Percentiles rank a stretch among this genome's conserved stretches.
Evolutionary conservation across 1,140 invertebrate genomes (phyloP).

Genomic region (Hyphantria cunea): DNA sequence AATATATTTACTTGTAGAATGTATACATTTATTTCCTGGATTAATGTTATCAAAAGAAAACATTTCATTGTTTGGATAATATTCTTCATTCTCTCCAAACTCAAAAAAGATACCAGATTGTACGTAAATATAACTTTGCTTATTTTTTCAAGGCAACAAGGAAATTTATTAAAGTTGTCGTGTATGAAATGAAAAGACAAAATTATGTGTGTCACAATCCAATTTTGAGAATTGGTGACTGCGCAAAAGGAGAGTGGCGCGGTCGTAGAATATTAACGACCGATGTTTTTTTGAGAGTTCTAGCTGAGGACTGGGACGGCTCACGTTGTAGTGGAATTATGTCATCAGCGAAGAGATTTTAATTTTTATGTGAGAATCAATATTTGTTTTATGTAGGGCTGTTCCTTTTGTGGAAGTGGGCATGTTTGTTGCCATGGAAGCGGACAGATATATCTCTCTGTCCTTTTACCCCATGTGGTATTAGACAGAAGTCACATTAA

Average conservation of each 20-base stretch:
- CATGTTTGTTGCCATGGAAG: too few species aligned
- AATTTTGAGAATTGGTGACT: conserved; percentile 28
- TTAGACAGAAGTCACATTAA: too few species aligned
- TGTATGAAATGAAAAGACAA: conserved; percentile 19
- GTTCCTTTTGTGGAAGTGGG: too few species aligned
- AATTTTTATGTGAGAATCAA: neutral
- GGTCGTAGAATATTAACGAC: conserved; percentile 22
- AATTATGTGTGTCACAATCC: conserved; percentile 30
- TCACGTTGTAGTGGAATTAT: conserved; percentile 5
- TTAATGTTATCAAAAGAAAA: too few species aligned
- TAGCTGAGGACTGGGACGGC: conserved; percentile 4
- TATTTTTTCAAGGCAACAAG: neutral
- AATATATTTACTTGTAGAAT: too few species aligned
- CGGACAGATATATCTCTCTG: too few species aligned
- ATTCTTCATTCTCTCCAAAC: too few species aligned
- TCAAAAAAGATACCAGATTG: neutral
- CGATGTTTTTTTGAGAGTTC: conserved; percentile 15
- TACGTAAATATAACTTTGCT: conserved; percentile 1
- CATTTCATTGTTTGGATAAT: neutral
- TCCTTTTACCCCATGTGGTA: too few species aligned
- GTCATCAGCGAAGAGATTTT: neutral
- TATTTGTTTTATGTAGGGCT: too few species aligned
- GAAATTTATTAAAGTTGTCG: conserved; percentile 10
- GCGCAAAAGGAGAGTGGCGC: conserved; percentile 11
- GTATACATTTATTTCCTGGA: too few species aligned